A percentile compares a stretch with the other conserved stretches of the same genome.
These are phyloP conservation scores for Drosophila ogumai DNA, from an alignment of 1,140 invertebrate genomes.

Conservation along the genomic window DNA sequence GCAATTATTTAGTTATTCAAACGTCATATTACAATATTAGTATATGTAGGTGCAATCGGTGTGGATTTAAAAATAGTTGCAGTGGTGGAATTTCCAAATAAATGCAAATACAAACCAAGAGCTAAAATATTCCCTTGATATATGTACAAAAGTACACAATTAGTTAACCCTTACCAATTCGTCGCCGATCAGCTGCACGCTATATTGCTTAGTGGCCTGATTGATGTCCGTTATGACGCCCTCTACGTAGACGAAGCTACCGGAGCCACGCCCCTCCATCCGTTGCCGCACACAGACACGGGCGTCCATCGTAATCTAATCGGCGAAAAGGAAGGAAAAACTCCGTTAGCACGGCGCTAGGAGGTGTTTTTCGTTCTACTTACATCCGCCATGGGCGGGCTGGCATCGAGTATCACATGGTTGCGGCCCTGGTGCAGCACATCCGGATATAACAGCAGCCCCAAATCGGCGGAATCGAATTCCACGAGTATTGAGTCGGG, in stretches of 20 bases:
- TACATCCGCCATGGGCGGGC: constrained; percentile 90
- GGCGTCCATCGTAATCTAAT: constrained; percentile 85
- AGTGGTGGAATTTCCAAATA: no score
- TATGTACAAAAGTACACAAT: background rate
- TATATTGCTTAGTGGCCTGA: constrained; percentile 90
- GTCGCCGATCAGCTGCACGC: constrained; percentile 88
- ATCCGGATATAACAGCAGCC: constrained; percentile 87
- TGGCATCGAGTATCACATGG: constrained; percentile 96
- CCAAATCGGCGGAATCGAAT: constrained; percentile 89
- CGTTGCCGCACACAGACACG: constrained; percentile 86
- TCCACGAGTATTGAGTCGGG: constrained; percentile 89
- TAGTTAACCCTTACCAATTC: constrained; percentile 33
- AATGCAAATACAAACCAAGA: no score
- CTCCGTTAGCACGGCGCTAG: background rate
- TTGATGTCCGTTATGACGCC: constrained; percentile 92
- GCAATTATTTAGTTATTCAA: background rate
- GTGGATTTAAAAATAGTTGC: no score
- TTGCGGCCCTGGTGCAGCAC: constrained; percentile 91
- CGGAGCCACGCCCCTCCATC: constrained; percentile 66
- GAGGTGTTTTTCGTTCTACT: constrained; percentile 18
- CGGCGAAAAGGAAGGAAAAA: background rate
- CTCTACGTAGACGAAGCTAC: constrained; percentile 91
- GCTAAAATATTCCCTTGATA: background rate
- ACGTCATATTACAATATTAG: no score
- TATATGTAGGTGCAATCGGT: no score